Evolutionary conservation across 2,888 invertebrate species (phyloP), one percentile per base, ranked within the genome.

Genomic region (Pachydiplax longipennis): DNA sequence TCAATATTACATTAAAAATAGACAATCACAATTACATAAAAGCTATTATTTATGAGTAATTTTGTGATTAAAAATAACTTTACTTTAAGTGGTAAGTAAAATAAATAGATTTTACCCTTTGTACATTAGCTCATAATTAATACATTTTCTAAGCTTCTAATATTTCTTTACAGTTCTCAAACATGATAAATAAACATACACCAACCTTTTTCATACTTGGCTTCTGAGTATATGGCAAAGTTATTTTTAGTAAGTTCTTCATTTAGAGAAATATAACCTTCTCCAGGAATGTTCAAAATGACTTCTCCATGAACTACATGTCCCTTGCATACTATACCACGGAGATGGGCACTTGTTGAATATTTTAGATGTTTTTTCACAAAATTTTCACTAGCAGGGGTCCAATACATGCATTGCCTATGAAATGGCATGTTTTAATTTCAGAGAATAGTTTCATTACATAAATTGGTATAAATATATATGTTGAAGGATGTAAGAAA

Each of bases 251-350:
- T 22, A 10, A 87, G 35, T 15, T 87, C 87, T 37, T 65, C 12
- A 31, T 87, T 87, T 4, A 87, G 1, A 4, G 87, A 87, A 37
- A 87, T 10, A 37, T 37, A 65, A 40, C 61, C 87, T n/a, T 35
- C 13, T n/a, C 87, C 40, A 15, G 15, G 37, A 2, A 87, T 12
- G 10, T 87, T 37, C 6, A 87, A 37, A 10, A 87, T 61, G 22
- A 87, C 58, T n/a, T 87, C 87, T 37, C 87, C 87, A 87, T 87
- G 61, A 61, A 87, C 61, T 5, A 61, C 61, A 10, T 25, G 25
- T 8, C 87, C 87, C 37, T 22, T 25, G 35, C 35, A 31, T 35
- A 22, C 22, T 8, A n/a, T 35, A 58, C 37, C 87, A 2, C 4
- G 35, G 13, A 87, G 61, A n/a, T 61, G 37, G 35, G 87, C 65